Evolutionary conservation across 2,888 invertebrate species (phyloP), one percentile per base, ranked within the genome.

Genomic region (Ophion ellenae): DNA sequence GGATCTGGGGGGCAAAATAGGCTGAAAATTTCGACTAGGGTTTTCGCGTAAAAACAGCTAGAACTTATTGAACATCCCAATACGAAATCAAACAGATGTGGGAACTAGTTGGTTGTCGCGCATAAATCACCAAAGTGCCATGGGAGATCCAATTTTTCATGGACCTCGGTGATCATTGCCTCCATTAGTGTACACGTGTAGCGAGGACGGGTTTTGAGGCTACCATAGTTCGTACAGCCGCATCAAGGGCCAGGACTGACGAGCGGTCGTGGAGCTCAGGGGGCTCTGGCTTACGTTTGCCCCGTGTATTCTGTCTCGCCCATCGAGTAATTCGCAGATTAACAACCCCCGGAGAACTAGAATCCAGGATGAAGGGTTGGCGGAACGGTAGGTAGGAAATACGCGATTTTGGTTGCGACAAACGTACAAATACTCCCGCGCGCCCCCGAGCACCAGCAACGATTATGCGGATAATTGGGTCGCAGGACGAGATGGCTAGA

Each of bases 401-500:
- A 36, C 63, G 32, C 63, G 70, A 63, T 70, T 70, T 78, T 79
- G 70, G 84, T 78, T 67, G 81, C 81, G 78, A 86, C 86, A 86
- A 86, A 86, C 84, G 81, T 84, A 86, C 81, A 83, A 86, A 84
- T 75, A 84, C 78, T 74, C 74, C 14, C 73, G 2, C 57, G 61
- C 53, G 64, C 17, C 57, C 28, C 40, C 32, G 61, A 24, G 73
- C 64, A 67, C 79, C 53, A 71, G 74, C 64, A 75, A 87, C 86
- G 87, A 88, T 88, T 88, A 88, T 87, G 85, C 87, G 86, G 85
- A 88, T 87, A 88, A 88, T 87, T 87, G 81, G 83, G 85, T 88
- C 85, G 84, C 61, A 83, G 69, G 70, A 74, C 59, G 36, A 64
- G 75, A 78, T 53, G 47, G 20, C 11, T 28, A 67, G 2, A 57